These are phyloP conservation scores for Drosophila gunungcola DNA, from an alignment of 1,140 invertebrate genomes.

Conservation along the genomic window DNA sequence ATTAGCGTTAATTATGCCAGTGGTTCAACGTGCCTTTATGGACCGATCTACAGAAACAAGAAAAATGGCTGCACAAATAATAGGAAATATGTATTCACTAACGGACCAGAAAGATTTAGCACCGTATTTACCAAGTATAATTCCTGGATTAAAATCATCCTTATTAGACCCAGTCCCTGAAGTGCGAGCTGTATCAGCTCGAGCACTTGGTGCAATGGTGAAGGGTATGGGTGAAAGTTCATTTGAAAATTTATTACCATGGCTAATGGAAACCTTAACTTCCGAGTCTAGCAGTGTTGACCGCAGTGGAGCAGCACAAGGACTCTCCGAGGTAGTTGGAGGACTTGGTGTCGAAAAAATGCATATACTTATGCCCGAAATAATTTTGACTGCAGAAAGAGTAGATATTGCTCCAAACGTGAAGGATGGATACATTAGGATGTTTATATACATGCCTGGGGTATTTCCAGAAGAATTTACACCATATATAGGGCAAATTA, in stretches of 20 bases:
- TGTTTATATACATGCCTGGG: constrained; percentile 99
- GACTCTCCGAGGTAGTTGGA: constrained; percentile 96
- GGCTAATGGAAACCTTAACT: constrained; percentile 99
- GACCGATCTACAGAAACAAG: constrained; percentile 98
- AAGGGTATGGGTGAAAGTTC: constrained; percentile 97
- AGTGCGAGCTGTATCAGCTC: constrained; percentile 95
- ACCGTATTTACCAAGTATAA: constrained; percentile 98
- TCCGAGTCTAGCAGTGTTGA: constrained; percentile 98
- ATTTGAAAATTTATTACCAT: constrained; percentile 97
- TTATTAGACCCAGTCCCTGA: constrained; percentile 99
- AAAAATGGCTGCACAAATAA: constrained; percentile 99
- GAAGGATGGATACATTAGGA: constrained; percentile 99
- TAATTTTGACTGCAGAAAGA: constrained; percentile 97
- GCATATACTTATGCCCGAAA: constrained; percentile 98
- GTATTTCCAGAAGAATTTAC: constrained; percentile 98
- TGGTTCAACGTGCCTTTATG: constrained; percentile 98
- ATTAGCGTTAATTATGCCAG: constrained; percentile 99
- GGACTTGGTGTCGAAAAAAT: constrained; percentile 97
- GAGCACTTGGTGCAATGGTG: constrained; percentile 98
- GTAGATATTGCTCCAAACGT: constrained; percentile 98
- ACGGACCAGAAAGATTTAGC: constrained; percentile 99
- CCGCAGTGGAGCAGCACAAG: constrained; percentile 98
- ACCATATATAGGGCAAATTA: constrained; percentile 98
- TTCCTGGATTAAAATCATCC: constrained; percentile 98
- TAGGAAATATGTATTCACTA: constrained; percentile 99